A percentile compares a stretch with the other conserved stretches of the same genome.
phyloP scores from a whole-genome alignment of 2,113 vertebrate species.

The Microcebus jonahi region DNA sequence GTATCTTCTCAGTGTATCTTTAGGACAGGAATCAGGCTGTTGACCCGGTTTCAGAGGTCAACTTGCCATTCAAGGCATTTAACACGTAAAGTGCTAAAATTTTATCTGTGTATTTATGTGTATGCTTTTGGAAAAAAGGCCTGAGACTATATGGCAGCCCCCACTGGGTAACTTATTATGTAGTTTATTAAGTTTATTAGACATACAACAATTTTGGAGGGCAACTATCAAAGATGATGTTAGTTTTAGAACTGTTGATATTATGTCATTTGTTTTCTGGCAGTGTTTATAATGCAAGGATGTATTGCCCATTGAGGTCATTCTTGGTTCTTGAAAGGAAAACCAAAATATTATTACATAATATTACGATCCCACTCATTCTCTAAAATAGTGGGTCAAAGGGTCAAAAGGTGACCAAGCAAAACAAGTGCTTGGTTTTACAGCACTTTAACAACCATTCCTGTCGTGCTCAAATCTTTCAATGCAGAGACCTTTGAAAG shows the following conservation, averaged over 20 bases:
- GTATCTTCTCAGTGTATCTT: background rate
- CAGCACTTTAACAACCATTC: background rate
- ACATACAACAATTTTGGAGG: background rate
- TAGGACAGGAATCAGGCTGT: background rate
- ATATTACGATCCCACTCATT: background rate
- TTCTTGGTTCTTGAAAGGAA: slow-evolving; percentile 37
- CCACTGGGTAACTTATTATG: background rate
- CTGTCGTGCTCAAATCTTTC: background rate
- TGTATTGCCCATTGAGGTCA: background rate
- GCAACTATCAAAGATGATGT: background rate
- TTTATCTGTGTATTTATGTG: background rate
- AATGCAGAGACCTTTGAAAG: background rate
- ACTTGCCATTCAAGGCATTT: background rate
- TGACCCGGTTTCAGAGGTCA: background rate
- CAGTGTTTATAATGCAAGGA: background rate
- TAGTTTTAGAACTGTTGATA: slow-evolving; percentile 5
- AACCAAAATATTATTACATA: background rate
- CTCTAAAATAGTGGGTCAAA: background rate
- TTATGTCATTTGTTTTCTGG: background rate
- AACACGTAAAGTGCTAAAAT: background rate
- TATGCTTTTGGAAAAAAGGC: background rate
- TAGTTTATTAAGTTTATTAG: background rate
- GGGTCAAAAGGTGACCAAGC: background rate
- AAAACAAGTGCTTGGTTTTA: background rate
- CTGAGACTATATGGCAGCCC: background rate